Base-by-base conservation (phyloP, 2,888 invertebrate species). In the Metopia argyrocephala region DNA sequence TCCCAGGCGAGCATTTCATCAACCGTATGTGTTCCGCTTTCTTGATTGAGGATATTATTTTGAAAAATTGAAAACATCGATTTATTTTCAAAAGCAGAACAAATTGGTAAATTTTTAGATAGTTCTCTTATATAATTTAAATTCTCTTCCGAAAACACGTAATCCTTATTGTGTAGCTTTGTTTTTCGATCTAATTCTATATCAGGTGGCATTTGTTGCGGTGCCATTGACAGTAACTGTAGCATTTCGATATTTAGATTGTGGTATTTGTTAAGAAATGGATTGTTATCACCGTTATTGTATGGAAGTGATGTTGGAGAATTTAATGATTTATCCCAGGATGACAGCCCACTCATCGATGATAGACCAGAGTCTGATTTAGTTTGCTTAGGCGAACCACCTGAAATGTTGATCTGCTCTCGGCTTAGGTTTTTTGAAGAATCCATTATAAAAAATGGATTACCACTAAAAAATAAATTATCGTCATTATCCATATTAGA, bases 321-420 rank as follows among this genome's bases (percentile, higher is more conserved):
- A 27, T 95, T 94, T 3, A 96, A 96, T 38, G 96, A 96, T 91
- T 96, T 96, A 89, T 96, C 96, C 86, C 96, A 91, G 87, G 95
- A 95, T 12, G 95, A 95, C 93, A 96, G 95, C 4, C 96, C 96
- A 87, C 95, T 96, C 94, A 96, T 95, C 5, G 96, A 96, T 0
- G 96, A 96, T 65, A 96, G 91, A 0, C 96, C 96, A 0, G 96
- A 96, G 89, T 96, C 96, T 1, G 96, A 96, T 89, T 96, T 96
- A 1, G 95, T 86, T 70, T 87, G 88, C 50, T 87, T 87, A 5
- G 87, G 68, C 0, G 83, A 80, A 50, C 52, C n/a, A n/a, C n/a
- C 45, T 65, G 71, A 64, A 31, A 59, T n/a, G n/a, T n/a, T n/a
- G 6, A 9, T 18, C 20, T 54, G 5, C 0, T 66, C 65, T 7